Evolutionary conservation across 2,888 invertebrate species (phyloP).

Genomic region (Melipona bicolor): DNA sequence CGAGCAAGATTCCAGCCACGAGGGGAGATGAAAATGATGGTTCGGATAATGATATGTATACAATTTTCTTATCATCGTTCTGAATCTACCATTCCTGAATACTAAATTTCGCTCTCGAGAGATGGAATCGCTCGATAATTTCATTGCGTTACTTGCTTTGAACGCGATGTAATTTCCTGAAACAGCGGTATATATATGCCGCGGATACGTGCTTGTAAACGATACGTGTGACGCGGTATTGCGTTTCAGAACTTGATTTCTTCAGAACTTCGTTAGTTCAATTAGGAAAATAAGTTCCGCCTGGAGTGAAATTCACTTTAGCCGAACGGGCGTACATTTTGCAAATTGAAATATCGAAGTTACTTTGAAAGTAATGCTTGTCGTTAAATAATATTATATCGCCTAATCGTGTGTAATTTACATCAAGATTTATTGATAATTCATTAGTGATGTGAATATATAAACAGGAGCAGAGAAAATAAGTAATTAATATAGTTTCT

Average conservation of each 20-base stretch:
- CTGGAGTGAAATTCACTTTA: not conserved
- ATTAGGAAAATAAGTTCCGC: not conserved
- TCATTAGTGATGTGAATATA: no score
- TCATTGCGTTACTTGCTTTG: not conserved
- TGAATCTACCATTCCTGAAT: not conserved
- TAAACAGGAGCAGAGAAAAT: no score
- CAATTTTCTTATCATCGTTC: not conserved
- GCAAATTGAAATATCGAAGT: not conserved
- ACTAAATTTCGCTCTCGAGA: not conserved
- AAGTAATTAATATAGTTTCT: no score
- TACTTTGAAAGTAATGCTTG: not conserved
- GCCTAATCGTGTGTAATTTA: not conserved
- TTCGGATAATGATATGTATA: not conserved
- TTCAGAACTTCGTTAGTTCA: not conserved
- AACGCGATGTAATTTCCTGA: not conserved
- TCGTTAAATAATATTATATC: not conserved
- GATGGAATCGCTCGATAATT: not conserved
- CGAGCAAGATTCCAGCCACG: not conserved
- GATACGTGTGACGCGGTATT: not conserved
- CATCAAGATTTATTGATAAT: not conserved
- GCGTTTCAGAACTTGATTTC: not conserved
- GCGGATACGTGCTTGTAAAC: not conserved
- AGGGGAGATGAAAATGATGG: not conserved
- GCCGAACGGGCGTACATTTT: not conserved
- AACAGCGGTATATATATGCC: not conserved